These are phyloP conservation scores for Heliconius himera DNA, from an alignment of 1,140 invertebrate species.

Conservation along the genomic window DNA sequence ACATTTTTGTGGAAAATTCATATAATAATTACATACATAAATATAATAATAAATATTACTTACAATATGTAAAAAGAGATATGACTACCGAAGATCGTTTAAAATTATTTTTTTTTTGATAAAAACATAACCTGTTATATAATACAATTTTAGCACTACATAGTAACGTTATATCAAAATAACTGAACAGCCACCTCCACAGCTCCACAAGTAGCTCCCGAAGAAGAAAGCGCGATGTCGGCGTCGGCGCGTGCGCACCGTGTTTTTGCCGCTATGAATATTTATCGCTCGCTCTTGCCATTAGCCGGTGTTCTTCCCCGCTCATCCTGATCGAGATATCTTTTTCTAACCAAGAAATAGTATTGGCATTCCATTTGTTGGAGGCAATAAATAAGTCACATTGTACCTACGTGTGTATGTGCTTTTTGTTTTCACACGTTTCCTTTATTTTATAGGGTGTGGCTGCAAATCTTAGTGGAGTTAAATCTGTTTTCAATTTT, in stretches of 20 bases:
- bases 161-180: neutral
- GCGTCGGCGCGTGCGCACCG: conserved; percentile 64
- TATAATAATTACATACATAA: too few species aligned
- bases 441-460: neutral
- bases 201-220: conserved; percentile 18
- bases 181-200: conserved; percentile 33
- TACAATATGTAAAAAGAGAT: too few species aligned
- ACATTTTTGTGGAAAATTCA: too few species aligned
- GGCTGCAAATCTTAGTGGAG: neutral
- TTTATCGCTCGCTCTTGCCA: conserved; percentile 71
- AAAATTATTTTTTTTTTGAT: too few species aligned
- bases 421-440: neutral
- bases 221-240: conserved; percentile 72
- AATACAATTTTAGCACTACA: neutral
- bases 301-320: conserved; percentile 49
- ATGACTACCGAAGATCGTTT: too few species aligned
- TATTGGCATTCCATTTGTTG: conserved; percentile 12
- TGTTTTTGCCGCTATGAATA: conserved; percentile 79
- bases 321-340: conserved; percentile 24
- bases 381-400: conserved; percentile 3
- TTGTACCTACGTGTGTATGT: conserved; percentile 2
- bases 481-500: neutral
- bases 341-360: conserved; percentile 17
- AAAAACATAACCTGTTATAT: too few species aligned
- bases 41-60: too few species aligned